Evolutionary conservation across 2,888 invertebrate species (phyloP), one percentile per base, ranked within the genome.

Genomic region (Agonopterix heracliana): DNA sequence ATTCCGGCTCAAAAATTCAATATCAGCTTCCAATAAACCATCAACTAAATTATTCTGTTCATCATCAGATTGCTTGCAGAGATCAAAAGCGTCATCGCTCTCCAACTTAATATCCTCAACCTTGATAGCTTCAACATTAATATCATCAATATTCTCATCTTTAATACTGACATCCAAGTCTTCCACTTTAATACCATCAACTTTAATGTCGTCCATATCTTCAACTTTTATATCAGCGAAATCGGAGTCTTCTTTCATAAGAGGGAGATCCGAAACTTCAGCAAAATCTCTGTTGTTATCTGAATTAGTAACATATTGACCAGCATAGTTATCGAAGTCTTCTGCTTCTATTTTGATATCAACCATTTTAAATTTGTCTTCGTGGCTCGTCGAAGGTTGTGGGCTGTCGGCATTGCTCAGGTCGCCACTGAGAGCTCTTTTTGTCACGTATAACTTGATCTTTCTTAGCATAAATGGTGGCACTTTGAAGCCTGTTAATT

Each of bases 401-500:
- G 86, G 85, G 53, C 85, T 86, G n/a, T 80, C 76, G 0, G 70
- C 73, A 51, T 75, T 81, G 11, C 69, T 68, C 3, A 75, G 56
- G 12, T 86, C 83, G 0, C 78, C 81, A 44, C 71, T 80, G 0
- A 80, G 57, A 1, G 77, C 68, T 53, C 77, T 68, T 56, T 80
- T 87, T 34, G 78, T 54, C 64, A 94, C 92, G 66, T 92, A 93
- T 0, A 88, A 79, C 60, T 92, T 92, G 71, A 95, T 93, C 81
- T 95, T 95, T 52, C 91, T 89, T 36, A 94, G 66, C 90, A 95
- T 93, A 77, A 93, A 93, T 14, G 90, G 89, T 9, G 95, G 95
- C 1, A 93, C 93, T 71, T 91, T 91, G 69, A 95, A 95, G 0
- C 95, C 95, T 52, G 91, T 91, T 53, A 95, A 74, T 66, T 94